A percentile compares a stretch with the other conserved stretches of the same genome.
Evolutionary conservation across 2,888 invertebrate species (phyloP).

Genomic region (Drosophila robusta): DNA sequence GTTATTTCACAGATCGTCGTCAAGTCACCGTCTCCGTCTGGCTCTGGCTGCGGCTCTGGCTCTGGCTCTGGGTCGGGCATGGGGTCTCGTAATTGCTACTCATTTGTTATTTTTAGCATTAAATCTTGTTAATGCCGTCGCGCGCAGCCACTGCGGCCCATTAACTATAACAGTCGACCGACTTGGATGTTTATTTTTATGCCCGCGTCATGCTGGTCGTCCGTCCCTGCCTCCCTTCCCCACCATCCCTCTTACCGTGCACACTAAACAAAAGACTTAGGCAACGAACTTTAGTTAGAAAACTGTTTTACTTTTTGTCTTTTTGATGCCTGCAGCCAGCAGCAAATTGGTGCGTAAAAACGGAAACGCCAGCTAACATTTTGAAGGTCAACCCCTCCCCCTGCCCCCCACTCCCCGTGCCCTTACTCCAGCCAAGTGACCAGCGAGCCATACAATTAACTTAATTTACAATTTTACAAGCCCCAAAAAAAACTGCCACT

Average conservation of each 20-base stretch:
- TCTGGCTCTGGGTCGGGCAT: constrained; percentile 19
- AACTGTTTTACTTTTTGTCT: constrained; percentile 28
- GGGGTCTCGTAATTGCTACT: constrained; percentile 68
- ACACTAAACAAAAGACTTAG: constrained; percentile 73
- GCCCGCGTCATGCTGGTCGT: constrained; percentile 60
- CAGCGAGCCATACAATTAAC: constrained; percentile 47
- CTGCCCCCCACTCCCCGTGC: background rate
- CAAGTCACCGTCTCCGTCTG: constrained; percentile 15
- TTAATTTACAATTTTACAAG: constrained; percentile 27
- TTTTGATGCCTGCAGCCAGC: constrained; percentile 14
- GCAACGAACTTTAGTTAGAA: constrained; percentile 69
- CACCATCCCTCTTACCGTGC: too few relatives aligned
- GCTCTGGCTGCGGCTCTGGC: background rate
- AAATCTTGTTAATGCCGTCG: constrained; percentile 65
- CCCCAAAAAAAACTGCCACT: constrained; percentile 27
- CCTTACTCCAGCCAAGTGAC: constrained; percentile 18
- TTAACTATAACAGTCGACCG: constrained; percentile 63
- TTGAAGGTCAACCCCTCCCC: constrained; percentile 49
- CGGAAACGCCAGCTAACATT: constrained; percentile 54
- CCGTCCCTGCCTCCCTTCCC: background rate
- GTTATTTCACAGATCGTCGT: constrained; percentile 63
- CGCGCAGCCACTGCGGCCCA: constrained; percentile 57
- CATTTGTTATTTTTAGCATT: constrained; percentile 77
- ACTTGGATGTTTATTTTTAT: constrained; percentile 55
- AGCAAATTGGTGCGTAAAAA: constrained; percentile 16